Percentiles rank a stretch among this genome's conserved stretches.
These are phyloP conservation scores for human DNA, from an alignment of 2,113 vertebrate species.

Conservation along the genomic window DNA sequence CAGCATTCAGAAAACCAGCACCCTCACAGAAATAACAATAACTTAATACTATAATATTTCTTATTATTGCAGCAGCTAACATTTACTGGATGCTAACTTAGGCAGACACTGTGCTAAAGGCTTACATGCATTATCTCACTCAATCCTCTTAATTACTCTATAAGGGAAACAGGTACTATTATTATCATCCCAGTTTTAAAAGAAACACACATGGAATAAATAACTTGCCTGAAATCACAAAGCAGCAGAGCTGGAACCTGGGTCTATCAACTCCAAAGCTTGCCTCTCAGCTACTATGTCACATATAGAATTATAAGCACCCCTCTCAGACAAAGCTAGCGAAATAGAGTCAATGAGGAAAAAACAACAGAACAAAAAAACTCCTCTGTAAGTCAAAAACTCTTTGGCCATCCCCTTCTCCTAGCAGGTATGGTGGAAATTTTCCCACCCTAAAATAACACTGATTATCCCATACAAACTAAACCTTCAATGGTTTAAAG, in stretches of 20 bases:
- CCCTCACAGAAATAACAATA: conserved; percentile 34
- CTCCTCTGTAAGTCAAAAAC: not conserved
- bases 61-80: not conserved
- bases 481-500: conserved; percentile 41
- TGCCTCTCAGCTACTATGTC: not conserved
- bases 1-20: not conserved
- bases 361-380: not conserved
- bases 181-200: conserved; percentile 29
- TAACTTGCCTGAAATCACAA: not conserved
- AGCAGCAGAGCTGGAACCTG: not conserved
- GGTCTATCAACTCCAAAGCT: not conserved
- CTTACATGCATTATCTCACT: not conserved
- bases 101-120: not conserved
- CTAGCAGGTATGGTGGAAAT: not conserved
- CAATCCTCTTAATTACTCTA: not conserved
- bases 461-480: conserved; percentile 1
- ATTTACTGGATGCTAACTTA: not conserved
- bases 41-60: not conserved
- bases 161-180: not conserved
- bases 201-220: conserved; percentile 27
- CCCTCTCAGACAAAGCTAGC: not conserved
- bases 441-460: conserved; percentile 23
- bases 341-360: not conserved
- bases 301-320: not conserved
- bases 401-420: not conserved